These are phyloP conservation scores for Sebastes matsubarae DNA, from an alignment of 2,797 vertebrate species.

Conservation along the genomic window DNA sequence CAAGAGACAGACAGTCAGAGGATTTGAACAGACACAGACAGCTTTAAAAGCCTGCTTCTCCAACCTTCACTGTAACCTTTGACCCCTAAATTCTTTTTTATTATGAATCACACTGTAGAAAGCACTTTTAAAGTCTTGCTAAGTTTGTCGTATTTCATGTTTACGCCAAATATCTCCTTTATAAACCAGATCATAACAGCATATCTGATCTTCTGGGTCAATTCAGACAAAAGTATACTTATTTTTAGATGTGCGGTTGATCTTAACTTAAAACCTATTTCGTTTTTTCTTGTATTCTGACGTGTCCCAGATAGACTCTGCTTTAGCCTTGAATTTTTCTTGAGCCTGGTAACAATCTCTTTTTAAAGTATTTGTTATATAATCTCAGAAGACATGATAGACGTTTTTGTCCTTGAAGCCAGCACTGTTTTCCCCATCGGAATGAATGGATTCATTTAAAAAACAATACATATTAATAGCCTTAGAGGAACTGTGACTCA, in stretches of 20 bases:
- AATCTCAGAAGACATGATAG: constrained; percentile 30
- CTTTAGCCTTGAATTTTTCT: constrained; percentile 17
- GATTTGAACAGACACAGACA: constrained; percentile 13
- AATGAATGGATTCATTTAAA: constrained; percentile 50
- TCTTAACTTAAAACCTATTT: neutral
- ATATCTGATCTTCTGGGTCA: neutral
- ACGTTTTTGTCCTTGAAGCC: constrained; percentile 55
- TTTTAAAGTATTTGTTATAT: constrained; percentile 29
- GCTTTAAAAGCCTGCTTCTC: neutral
- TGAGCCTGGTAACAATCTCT: neutral
- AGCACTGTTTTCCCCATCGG: constrained; percentile 25
- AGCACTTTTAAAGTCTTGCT: neutral
- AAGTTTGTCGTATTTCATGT: neutral
- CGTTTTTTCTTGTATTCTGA: neutral
- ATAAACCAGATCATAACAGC: neutral
- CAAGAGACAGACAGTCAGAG: neutral
- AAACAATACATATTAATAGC: constrained; percentile 53
- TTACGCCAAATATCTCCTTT: neutral
- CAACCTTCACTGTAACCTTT: constrained; percentile 3
- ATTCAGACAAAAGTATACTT: neutral
- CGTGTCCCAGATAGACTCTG: neutral
- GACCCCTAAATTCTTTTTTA: neutral
- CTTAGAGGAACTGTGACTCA: constrained; percentile 9
- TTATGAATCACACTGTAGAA: neutral
- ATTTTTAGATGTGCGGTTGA: constrained; percentile 7